Evolutionary conservation across 2,888 invertebrate species (phyloP).

Genomic region (Ornithoptera priamus): DNA sequence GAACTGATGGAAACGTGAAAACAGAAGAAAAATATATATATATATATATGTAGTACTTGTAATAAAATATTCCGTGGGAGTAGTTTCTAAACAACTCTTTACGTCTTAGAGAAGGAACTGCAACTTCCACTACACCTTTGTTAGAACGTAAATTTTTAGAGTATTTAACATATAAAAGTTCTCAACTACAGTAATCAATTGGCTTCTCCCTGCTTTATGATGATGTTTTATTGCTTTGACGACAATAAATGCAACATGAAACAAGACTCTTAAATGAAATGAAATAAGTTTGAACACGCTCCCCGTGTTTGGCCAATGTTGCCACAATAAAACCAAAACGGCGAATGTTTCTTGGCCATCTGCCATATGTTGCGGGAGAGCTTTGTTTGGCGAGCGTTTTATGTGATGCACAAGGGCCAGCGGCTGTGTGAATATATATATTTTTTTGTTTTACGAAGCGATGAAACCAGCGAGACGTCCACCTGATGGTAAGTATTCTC

Average conservation of each 20-base stretch:
- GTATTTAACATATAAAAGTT: background rate
- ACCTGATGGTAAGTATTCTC: too few species aligned
- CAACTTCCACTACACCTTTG: too few species aligned
- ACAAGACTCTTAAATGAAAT: constrained; percentile 11
- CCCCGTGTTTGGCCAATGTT: constrained; percentile 7
- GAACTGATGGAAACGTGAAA: too few species aligned
- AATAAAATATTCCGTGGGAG: too few species aligned
- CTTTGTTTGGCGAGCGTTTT: constrained; percentile 15
- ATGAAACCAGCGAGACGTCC: too few species aligned
- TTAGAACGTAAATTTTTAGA: too few species aligned
- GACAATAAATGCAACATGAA: constrained; percentile 5
- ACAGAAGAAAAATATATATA: too few species aligned
- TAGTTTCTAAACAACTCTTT: background rate
- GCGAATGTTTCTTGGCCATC: constrained; percentile 25
- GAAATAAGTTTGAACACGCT: constrained; percentile 7
- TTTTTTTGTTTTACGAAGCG: too few species aligned
- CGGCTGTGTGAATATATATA: constrained; percentile 5
- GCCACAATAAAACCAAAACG: constrained; percentile 16
- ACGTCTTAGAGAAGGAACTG: background rate
- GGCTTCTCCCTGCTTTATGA: constrained; percentile 6
- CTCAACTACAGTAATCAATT: constrained; percentile 5
- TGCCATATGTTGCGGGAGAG: constrained; percentile 16
- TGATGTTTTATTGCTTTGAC: constrained; percentile 17
- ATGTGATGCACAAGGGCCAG: constrained; percentile 3
- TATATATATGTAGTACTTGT: too few species aligned